Evolutionary conservation across 1,140 invertebrate species (phyloP).

Genomic region (Littorina saxatilis): DNA sequence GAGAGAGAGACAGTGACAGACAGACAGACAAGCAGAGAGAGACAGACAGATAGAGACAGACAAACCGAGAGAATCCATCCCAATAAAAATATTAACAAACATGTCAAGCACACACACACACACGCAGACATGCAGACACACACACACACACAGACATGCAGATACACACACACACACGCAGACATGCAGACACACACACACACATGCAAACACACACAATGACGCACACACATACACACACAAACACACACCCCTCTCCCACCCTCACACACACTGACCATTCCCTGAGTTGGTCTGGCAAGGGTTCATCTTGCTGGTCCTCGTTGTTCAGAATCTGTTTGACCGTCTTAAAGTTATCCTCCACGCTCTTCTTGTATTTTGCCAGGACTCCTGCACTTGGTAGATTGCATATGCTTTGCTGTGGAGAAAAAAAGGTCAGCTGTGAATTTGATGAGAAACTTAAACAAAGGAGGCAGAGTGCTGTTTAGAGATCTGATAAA

Average conservation of each 20-base stretch:
- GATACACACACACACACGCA: no score
- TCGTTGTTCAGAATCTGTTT: conserved; percentile 42
- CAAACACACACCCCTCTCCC: no score
- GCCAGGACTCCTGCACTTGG: conserved; percentile 37
- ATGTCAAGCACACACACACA: no score
- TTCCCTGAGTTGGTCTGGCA: conserved; percentile 44
- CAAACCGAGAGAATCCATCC: neutral
- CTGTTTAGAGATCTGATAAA: no score
- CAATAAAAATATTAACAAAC: neutral
- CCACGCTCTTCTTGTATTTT: conserved; percentile 49
- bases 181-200: no score
- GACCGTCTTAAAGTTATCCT: conserved; percentile 52
- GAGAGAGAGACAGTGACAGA: no score
- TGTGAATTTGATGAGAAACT: neutral
- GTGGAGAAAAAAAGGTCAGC: neutral
- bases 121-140: no score
- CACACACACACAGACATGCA: no score
- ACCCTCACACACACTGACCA: conserved; percentile 45
- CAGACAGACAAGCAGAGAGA: no score
- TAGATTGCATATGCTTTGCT: conserved; percentile 43
- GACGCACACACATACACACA: no score
- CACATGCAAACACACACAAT: no score
- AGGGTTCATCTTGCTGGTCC: conserved; percentile 22
- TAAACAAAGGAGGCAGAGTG: neutral
- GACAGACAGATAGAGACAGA: no score